Conservation (phyloP, 2,797 vertebrate genomes). For the Poeciliopsis infans region DNA sequence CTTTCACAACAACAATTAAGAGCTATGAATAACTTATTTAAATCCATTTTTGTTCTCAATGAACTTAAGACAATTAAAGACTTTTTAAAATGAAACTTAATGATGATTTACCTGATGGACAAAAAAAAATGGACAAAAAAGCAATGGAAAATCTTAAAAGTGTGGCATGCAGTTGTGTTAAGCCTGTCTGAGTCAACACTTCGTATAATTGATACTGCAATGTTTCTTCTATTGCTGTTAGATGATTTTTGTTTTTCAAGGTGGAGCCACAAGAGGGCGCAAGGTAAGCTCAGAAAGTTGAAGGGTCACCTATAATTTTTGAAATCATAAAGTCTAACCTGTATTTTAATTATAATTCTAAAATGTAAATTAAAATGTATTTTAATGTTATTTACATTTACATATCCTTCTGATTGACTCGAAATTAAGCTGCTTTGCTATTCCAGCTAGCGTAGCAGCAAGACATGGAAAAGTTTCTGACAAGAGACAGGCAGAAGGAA, state of each 20-base stretch:
- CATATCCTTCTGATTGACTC: neutral
- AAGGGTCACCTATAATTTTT: neutral
- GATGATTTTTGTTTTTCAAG: neutral
- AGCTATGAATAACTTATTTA: no score
- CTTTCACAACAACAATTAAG: no score
- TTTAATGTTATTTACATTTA: neutral
- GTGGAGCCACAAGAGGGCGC: neutral
- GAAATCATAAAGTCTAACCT: neutral
- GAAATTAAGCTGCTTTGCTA: neutral
- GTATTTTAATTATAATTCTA: neutral
- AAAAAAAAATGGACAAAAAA: neutral
- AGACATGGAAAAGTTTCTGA: neutral
- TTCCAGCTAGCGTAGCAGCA: neutral
- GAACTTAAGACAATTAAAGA: no score
- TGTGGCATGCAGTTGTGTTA: neutral
- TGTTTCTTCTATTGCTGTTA: neutral
- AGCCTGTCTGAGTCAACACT: neutral
- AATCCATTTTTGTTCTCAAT: no score
- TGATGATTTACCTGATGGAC: neutral
- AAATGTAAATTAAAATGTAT: neutral
- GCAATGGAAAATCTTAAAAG: neutral
- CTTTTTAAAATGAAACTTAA: no score
- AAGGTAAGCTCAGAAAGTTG: neutral
- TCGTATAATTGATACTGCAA: neutral
- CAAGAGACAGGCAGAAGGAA: neutral